Evolutionary conservation across 2,113 vertebrate genomes (phyloP).

Genomic region (Calyptommatus sinebrachiatus): DNA sequence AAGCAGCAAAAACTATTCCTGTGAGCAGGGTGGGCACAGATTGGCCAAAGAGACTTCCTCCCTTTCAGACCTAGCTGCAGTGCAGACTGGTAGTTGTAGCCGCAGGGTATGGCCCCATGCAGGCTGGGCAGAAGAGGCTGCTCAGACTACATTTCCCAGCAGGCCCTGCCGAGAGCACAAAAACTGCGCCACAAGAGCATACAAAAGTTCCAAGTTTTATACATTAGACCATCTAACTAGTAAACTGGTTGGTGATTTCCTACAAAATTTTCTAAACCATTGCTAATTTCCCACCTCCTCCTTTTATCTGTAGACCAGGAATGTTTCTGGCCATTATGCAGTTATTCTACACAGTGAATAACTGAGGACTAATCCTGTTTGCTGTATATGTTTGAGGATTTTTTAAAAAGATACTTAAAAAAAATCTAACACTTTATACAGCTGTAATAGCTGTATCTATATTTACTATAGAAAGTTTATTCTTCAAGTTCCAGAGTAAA

Average conservation of each 20-base stretch:
- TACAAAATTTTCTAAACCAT: background rate
- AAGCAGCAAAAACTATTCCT: too few relatives aligned
- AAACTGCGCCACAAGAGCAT: background rate
- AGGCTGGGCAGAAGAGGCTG: too few relatives aligned
- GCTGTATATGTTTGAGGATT: background rate
- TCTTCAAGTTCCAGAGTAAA: background rate
- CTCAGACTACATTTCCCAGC: too few relatives aligned
- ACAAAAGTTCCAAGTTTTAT: background rate
- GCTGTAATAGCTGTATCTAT: too few relatives aligned
- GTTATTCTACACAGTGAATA: background rate
- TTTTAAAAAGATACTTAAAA: background rate
- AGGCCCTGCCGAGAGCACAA: too few relatives aligned
- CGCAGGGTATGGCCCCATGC: too few relatives aligned
- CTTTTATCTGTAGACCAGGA: background rate
- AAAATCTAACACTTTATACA: background rate
- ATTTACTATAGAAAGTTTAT: background rate
- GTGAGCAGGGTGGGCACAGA: too few relatives aligned
- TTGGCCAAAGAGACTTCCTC: too few relatives aligned
- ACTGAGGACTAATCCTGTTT: background rate
- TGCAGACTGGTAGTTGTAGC: too few relatives aligned
- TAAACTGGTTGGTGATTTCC: background rate
- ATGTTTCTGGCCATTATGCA: background rate
- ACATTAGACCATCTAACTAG: background rate
- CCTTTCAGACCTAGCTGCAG: too few relatives aligned
- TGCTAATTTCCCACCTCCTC: background rate